Conservation (phyloP, 2,113 vertebrate species). For the Pedetes capensis region DNA sequence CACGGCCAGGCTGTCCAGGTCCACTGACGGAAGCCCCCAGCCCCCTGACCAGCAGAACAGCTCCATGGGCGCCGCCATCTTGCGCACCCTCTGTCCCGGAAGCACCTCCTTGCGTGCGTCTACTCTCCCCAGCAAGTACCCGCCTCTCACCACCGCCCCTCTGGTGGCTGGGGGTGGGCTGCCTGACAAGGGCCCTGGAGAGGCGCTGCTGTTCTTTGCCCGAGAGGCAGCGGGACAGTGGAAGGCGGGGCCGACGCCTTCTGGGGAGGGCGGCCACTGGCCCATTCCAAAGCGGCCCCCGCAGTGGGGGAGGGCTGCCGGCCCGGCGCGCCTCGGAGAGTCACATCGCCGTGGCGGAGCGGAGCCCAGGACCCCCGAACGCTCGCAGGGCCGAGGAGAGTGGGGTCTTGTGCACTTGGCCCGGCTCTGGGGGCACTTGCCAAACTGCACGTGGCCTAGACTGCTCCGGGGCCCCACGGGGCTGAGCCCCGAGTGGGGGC, state of each 20-base stretch:
- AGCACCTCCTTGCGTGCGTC: constrained; percentile 30
- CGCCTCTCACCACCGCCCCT: not conserved
- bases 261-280: not conserved
- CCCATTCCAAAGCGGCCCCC: not conserved
- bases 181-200: not conserved
- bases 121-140: not conserved
- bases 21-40: constrained; percentile 88
- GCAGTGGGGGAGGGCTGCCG: not conserved
- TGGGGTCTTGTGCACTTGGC: fast-evolving
- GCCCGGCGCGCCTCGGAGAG: not conserved
- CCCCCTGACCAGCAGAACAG: constrained; percentile 88
- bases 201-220: not conserved
- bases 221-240: not conserved
- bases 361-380: not conserved
- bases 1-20: constrained; percentile 74
- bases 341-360: not conserved
- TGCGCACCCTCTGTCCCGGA: constrained; percentile 80
- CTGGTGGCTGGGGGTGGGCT: fast-evolving
- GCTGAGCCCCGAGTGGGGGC: constrained; percentile 12
- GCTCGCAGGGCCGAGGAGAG: not conserved
- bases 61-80: constrained; percentile 91
- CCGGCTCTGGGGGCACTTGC: constrained; percentile 50
- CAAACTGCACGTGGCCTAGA: constrained; percentile 62
- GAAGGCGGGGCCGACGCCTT: not conserved
- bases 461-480: not conserved